Conservation (phyloP, 2,797 vertebrate species). For the Carapus acus region DNA sequence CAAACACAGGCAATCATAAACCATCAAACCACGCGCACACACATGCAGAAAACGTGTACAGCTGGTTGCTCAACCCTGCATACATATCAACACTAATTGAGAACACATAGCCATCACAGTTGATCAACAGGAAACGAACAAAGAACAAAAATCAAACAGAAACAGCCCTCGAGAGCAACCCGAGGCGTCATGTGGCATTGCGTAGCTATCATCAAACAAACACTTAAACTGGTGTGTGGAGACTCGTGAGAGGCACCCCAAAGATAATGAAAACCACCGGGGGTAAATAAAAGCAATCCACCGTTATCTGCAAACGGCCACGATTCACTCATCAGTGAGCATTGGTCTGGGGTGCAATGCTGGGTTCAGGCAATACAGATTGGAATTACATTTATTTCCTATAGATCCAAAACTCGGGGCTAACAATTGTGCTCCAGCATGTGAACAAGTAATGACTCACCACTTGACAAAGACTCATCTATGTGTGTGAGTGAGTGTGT, state of each 20-base stretch:
- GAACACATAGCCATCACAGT: constrained; percentile 31
- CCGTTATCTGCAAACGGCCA: constrained; percentile 62
- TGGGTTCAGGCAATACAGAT: too few species aligned
- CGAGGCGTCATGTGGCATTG: constrained; percentile 32
- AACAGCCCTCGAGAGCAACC: constrained; percentile 45
- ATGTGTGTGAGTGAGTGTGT: too few species aligned
- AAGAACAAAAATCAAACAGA: constrained; percentile 23
- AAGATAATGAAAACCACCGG: constrained; percentile 60
- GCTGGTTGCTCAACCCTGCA: not conserved
- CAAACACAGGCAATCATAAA: constrained; percentile 21
- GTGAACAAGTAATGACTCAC: too few species aligned
- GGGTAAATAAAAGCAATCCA: constrained; percentile 67
- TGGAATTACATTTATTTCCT: too few species aligned
- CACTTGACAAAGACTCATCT: too few species aligned
- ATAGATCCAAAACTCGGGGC: too few species aligned
- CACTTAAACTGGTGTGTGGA: constrained; percentile 48
- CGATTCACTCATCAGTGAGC: constrained; percentile 52
- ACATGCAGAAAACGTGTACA: constrained; percentile 24
- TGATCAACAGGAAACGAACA: constrained; percentile 34
- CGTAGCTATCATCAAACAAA: constrained; percentile 52
- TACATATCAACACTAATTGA: constrained; percentile 10
- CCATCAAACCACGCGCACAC: constrained; percentile 20
- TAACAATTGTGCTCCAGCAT: too few species aligned
- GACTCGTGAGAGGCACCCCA: constrained; percentile 54
- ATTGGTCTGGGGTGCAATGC: too few species aligned